Evolutionary conservation across 2,888 invertebrate species (phyloP).

Genomic region (Mythimna impura): DNA sequence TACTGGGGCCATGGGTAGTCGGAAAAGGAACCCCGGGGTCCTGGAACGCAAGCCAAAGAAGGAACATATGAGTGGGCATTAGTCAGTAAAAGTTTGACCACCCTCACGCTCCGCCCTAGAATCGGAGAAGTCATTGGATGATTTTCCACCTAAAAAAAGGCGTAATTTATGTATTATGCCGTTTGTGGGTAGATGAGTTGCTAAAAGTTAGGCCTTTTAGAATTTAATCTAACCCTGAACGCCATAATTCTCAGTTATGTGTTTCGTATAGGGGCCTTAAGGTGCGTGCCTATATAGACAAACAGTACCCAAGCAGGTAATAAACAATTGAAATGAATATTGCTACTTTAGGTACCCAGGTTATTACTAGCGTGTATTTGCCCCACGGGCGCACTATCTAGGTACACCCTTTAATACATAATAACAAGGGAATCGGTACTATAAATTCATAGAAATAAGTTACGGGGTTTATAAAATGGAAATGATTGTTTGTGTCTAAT

Average conservation of each 20-base stretch:
- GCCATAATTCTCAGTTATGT: constrained; percentile 10
- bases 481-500: constrained; percentile 6
- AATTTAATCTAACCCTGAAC: constrained; percentile 7
- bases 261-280: not conserved
- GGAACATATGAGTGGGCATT: no score
- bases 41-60: no score
- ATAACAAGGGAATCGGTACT: constrained; percentile 26
- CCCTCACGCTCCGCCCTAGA: no score
- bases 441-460: constrained; percentile 32
- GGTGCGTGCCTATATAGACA: not conserved
- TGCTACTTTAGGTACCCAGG: constrained; percentile 26
- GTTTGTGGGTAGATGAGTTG: not conserved
- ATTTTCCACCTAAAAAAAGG: no score
- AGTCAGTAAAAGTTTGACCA: no score
- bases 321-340: constrained; percentile 42
- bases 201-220: not conserved
- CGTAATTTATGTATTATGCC: not conserved
- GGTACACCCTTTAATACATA: constrained; percentile 14
- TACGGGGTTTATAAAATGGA: constrained; percentile 12
- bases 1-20: no score
- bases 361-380: constrained; percentile 35
- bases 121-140: no score
- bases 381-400: constrained; percentile 21
- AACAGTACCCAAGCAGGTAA: constrained; percentile 28
- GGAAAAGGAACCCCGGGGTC: no score